Percentiles rank a stretch among this genome's conserved stretches.
Conservation (phyloP, 1,140 invertebrate genomes). For the Apis laboriosa region DNA sequence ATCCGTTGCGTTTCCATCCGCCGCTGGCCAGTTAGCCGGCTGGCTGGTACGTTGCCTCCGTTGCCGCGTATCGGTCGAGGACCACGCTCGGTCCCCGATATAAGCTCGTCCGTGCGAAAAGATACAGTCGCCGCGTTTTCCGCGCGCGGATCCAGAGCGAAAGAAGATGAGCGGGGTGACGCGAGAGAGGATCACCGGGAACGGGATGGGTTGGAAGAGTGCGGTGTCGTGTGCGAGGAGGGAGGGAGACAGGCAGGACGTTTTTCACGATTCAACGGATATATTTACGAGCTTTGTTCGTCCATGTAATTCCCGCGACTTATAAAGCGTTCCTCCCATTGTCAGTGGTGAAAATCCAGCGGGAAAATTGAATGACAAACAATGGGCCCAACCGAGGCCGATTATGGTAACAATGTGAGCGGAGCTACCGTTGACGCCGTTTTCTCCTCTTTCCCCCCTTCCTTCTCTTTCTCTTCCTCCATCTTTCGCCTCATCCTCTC, state of each 20-base stretch:
- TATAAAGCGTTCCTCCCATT: slow-evolving; percentile 59
- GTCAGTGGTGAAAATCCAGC: slow-evolving; percentile 63
- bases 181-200: not conserved
- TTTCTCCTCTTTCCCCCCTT: slow-evolving; percentile 7
- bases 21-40: slow-evolving; percentile 4
- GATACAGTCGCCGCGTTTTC: slow-evolving; percentile 7
- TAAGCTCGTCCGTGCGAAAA: slow-evolving; percentile 1
- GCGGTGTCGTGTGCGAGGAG: not conserved
- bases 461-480: not conserved
- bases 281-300: slow-evolving; percentile 71
- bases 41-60: slow-evolving; percentile 7
- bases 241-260: not conserved
- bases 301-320: slow-evolving; percentile 62
- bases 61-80: not conserved
- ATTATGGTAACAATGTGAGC: slow-evolving; percentile 68
- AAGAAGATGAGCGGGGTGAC: not conserved
- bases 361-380: slow-evolving; percentile 72
- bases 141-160: not conserved
- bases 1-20: slow-evolving; percentile 23
- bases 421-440: slow-evolving; percentile 44
- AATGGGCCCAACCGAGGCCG: slow-evolving; percentile 61
- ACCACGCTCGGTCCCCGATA: not conserved
- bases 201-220: not conserved
- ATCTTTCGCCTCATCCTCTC: not conserved
- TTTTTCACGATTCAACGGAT: slow-evolving; percentile 68